Percentiles rank a stretch among this genome's conserved stretches.
Evolutionary conservation across 1,140 invertebrate genomes (phyloP).

Genomic region (Notospermus geniculatus): DNA sequence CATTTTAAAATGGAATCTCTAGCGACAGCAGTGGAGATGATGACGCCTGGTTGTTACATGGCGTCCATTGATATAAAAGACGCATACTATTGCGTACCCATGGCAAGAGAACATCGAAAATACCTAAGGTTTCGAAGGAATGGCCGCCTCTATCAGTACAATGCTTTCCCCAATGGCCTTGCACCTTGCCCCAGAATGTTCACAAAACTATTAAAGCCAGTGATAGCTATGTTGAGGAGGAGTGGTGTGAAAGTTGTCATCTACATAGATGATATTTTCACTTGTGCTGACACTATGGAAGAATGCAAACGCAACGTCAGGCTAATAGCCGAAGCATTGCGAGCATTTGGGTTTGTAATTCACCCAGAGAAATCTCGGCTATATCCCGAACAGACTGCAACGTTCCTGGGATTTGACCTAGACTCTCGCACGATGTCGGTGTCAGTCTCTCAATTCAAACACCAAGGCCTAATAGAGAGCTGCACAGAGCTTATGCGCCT

Average conservation of each 20-base stretch:
- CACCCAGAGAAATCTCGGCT: conserved; percentile 23
- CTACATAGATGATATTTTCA: conserved; percentile 17
- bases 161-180: conserved; percentile 16
- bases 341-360: conserved; percentile 11
- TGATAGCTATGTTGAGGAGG: conserved; percentile 1
- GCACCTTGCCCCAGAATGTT: conserved; percentile 12
- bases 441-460: conserved; percentile 1
- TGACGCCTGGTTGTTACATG: too few species aligned
- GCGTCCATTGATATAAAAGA: too few species aligned
- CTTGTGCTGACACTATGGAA: conserved; percentile 5
- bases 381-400: conserved; percentile 11
- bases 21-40: too few species aligned
- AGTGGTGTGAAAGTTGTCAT: conserved; percentile 3
- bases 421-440: conserved; percentile 13
- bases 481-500: background rate
- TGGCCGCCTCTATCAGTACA: conserved; percentile 17
- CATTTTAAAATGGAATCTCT: too few species aligned
- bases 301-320: conserved; percentile 10
- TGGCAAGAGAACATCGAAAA: too few species aligned
- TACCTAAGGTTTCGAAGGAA: too few species aligned
- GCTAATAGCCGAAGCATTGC: conserved; percentile 1
- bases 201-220: conserved; percentile 20
- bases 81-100: too few species aligned
- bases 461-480: background rate
- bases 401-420: conserved; percentile 14